Evolutionary conservation across 2,113 vertebrate species (phyloP), one percentile per base, ranked within the genome.

Genomic region (Junco hyemalis): DNA sequence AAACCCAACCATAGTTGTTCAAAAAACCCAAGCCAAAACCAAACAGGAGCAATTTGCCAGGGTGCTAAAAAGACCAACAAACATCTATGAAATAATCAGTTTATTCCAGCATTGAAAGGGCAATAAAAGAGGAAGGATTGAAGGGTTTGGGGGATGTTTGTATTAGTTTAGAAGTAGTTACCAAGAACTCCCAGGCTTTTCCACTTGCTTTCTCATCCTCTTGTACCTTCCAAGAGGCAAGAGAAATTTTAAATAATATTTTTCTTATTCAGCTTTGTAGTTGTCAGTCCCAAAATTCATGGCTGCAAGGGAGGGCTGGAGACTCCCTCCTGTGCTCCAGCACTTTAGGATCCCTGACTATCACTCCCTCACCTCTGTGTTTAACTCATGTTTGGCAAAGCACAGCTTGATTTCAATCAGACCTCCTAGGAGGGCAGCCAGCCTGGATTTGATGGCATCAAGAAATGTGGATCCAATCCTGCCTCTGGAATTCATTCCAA

Each of bases 371-470:
- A 79, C 48, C 72, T 91, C 91, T 60, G 36, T 72, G 81, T 71
- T 91, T 81, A 91, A 91, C 83, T 91, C 25, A 0, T 72, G 53
- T 89, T 93, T 94, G 95, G 91, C 91, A 92, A 64, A 76, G 48
- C 33, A 64, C 56, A 81, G 13, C n/a, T 31, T 90, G 91, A 93
- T 92, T 69, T 95, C 91, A 81, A 91, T 93, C 91, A 95, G 73
- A 57, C 48, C 69, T 92, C 77, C 57, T 70, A 93, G 77, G 57
- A 95, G 93, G 81, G 71, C 36, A 93, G 91, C 65, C 91, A 93
- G 94, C 22, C 12, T 95, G 83, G 83, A 79, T 92, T 71, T 89
- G 93, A 95, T 7, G 12, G 61, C 86, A 95, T 61, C 86, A 57
- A 61, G 81, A 92, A 91, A 87, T 1, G 12, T 91, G 73, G 35